Evolutionary conservation across 2,113 vertebrate genomes (phyloP), one percentile per base, ranked within the genome.

Genomic region (Cynopterus brachyotis): DNA sequence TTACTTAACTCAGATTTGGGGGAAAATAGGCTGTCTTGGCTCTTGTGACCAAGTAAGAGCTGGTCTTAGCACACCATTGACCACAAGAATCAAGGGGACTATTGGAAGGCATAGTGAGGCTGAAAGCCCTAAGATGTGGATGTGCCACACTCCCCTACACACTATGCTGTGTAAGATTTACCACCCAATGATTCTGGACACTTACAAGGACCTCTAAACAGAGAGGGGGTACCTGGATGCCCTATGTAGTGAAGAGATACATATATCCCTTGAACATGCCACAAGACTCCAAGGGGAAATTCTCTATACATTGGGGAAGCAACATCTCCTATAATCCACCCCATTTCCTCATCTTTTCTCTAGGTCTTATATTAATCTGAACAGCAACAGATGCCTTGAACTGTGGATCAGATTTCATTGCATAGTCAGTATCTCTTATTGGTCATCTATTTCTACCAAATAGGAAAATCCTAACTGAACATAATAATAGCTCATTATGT

Each of bases 31-130:
- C 28, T n/a, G 22, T 3, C 5, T 4, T 12, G 17, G 9, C 30
- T 91, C 35, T 40, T 19, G 6, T 5, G 30, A 88, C 0, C 6
- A 22, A 7, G 22, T 9, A 70, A 47, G 64, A 35, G 4, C 70
- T 50, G 45, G n/a, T 16, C 30, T 12, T 83, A 47, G 19, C 9
- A 37, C 35, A 88, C 9, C 24, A n/a, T 50, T 10, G 35, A 32
- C 66, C 11, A 4, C 0, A 11, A 24, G 32, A 9, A 37, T 6
- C 22, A 8, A 35, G 22, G 35, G 13, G 26, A 12, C 1, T 0
- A 6, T 6, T 2, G 17, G 12, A 59, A 47, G 10, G 19, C 4
- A 3, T 28, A 17, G 42, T 32, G 11, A 79, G 55, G 26, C 17
- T 16, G 24, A 35, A 5, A 40, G 15, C 8, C 42, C 59, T 78